Evolutionary conservation across 1,140 invertebrate species (phyloP), one percentile per base, ranked within the genome.

Genomic region (Solenopsis invicta): DNA sequence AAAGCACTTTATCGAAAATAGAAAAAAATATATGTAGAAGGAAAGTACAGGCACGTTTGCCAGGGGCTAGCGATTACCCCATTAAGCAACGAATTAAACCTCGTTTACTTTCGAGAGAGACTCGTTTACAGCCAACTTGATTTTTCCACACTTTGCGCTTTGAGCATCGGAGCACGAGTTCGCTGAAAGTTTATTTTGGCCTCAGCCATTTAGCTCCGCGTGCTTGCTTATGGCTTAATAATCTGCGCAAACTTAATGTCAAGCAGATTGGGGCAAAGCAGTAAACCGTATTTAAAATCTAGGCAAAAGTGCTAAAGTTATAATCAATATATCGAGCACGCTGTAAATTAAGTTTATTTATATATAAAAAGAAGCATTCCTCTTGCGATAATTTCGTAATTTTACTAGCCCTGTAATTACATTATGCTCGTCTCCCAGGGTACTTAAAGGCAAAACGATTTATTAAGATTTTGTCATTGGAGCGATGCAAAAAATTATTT

Each of bases 21-120:
- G 41, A 41, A 8, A 54, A 54, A 3, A 54, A 54, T 21, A 16
- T 48, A 34, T 4, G n/a, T 59, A 76, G 50, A 5, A 6, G 13
- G 21, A 29, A 24, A 34, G 41, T 8, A 41, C 34, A 4, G 29
- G 48, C n/a, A 71, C 67, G 13, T 74, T 59, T 72, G 24, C 37
- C 41, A 9, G 41, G 12, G 5, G 12, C 8, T 48, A 50, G 66
- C 56, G 86, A 71, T 85, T 62, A 78, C 48, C 52, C 45, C 34
- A 66, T 88, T 88, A 89, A 80, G 71, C 29, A 29, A 71, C 41
- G 71, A 78, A 89, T 78, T 72, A 88, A 59, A 56, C 45, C 48
- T 52, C 12, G 50, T 45, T 59, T 50, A 52, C 34, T 66, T 48
- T 24, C 10, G 52, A 78, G 50, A 52, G 71, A 29, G 45, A 62